Percentiles rank a stretch among this genome's conserved stretches.
These are phyloP conservation scores for Episyrphus balteatus DNA, from an alignment of 1,140 invertebrate genomes.

Conservation along the genomic window DNA sequence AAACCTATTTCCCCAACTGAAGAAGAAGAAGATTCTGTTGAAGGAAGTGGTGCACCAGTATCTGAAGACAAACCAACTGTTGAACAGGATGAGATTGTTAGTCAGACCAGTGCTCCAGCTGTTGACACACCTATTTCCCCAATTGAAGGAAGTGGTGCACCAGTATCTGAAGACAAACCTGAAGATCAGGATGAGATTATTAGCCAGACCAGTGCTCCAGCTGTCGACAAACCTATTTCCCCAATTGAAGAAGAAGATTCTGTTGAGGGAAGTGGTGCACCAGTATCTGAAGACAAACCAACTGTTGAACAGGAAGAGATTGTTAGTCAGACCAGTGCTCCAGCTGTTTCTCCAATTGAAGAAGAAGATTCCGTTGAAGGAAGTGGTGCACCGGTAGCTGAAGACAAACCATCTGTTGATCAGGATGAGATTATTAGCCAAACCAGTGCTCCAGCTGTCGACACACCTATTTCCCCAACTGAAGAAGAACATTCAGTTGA, in stretches of 20 bases:
- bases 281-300: conserved; percentile 5
- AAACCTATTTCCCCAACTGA: background rate
- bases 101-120: background rate
- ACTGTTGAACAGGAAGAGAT: conserved; percentile 4
- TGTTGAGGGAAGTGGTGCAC: conserved; percentile 8
- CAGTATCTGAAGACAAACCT: background rate
- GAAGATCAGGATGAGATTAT: background rate
- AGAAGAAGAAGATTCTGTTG: background rate
- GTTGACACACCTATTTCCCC: too few species aligned
- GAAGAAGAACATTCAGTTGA: background rate
- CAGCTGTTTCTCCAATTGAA: background rate
- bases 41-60: background rate
- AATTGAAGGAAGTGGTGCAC: background rate
- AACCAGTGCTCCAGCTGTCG: background rate
- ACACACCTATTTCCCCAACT: too few species aligned
- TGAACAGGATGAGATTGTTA: conserved; percentile 2
- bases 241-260: background rate
- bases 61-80: conserved; percentile 1
- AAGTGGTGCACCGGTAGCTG: background rate
- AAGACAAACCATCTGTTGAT: background rate
- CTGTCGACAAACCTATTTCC: too few species aligned
- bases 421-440: background rate
- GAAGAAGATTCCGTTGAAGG: background rate
- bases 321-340: conserved; percentile 2
- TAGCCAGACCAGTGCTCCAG: background rate